A percentile compares a stretch with the other conserved stretches of the same genome.
These are phyloP conservation scores for Chaetoderma sp. DNA, from an alignment of 2,888 invertebrate species.

Conservation along the genomic window DNA sequence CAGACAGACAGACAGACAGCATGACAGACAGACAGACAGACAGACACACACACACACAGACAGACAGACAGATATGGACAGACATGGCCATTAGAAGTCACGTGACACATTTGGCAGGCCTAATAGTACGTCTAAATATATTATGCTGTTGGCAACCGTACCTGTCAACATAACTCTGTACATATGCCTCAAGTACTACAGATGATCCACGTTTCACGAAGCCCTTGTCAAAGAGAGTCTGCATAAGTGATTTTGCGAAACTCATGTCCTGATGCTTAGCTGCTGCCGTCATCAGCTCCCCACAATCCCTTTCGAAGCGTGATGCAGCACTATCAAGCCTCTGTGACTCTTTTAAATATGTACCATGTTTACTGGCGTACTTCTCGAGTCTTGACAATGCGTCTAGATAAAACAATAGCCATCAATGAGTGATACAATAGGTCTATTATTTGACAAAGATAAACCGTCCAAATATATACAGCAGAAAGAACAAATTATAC, in stretches of 20 bases:
- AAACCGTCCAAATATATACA: too few relatives aligned
- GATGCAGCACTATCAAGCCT: too few relatives aligned
- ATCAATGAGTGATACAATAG: background rate
- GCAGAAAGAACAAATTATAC: too few relatives aligned
- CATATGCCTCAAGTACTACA: background rate
- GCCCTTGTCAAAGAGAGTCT: background rate
- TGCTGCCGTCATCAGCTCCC: background rate
- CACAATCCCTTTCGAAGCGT: too few relatives aligned
- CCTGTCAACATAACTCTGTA: conserved; percentile 3
- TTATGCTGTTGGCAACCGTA: too few relatives aligned
- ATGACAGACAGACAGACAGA: too few relatives aligned
- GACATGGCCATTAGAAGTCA: too few relatives aligned
- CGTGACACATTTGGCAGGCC: too few relatives aligned
- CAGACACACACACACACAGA: too few relatives aligned
- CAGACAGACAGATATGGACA: background rate
- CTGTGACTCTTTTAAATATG: background rate
- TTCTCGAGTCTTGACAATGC: background rate
- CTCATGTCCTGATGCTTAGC: background rate
- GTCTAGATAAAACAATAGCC: background rate
- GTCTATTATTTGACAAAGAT: too few relatives aligned
- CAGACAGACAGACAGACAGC: too few relatives aligned
- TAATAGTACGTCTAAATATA: too few relatives aligned
- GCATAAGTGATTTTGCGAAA: background rate
- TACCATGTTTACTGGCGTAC: background rate
- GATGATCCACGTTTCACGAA: background rate